Percentiles rank a stretch among this genome's conserved stretches.
phyloP scores from a whole-genome alignment of 2,888 invertebrate genomes.

The Lissocephala sabroskyi region DNA sequence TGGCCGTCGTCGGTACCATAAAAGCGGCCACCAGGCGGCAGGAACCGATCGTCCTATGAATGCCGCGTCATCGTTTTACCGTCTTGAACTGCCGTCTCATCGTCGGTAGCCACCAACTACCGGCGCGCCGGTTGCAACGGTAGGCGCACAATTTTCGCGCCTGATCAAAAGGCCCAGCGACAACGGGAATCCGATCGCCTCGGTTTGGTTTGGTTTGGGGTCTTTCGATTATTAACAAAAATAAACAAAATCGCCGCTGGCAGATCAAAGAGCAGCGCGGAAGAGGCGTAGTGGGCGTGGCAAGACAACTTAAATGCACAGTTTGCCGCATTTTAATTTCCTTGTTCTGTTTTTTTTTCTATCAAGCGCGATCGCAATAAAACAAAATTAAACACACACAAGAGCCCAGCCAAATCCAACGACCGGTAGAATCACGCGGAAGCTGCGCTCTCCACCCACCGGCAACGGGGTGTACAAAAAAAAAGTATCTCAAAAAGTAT shows the following conservation, averaged over 20 bases:
- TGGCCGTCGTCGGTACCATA: conserved; percentile 21
- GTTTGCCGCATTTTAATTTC: conserved; percentile 59
- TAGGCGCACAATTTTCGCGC: conserved; percentile 57
- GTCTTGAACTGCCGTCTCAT: conserved; percentile 39
- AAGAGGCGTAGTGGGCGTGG: conserved; percentile 31
- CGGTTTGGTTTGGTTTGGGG: conserved; percentile 10
- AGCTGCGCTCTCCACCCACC: conserved; percentile 22
- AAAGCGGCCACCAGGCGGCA: conserved; percentile 4
- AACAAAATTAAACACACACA: conserved; percentile 49
- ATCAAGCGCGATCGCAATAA: conserved; percentile 21
- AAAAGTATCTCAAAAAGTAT: conserved; percentile 20
- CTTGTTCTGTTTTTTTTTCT: conserved; percentile 35
- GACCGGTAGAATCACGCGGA: conserved; percentile 34
- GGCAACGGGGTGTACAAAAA: too few species aligned
- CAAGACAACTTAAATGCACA: conserved; percentile 55
- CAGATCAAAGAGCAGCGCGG: conserved; percentile 47
- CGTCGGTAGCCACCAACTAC: conserved; percentile 20
- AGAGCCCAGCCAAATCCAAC: conserved; percentile 4
- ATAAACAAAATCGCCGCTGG: conserved; percentile 58
- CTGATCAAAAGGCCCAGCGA: conserved; percentile 43
- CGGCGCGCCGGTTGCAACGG: conserved; percentile 12
- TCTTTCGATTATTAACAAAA: conserved; percentile 57
- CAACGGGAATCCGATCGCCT: conserved; percentile 4
- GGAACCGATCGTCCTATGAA: too few species aligned
- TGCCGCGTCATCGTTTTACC: conserved; percentile 27